phyloP scores from a whole-genome alignment of 2,797 vertebrate species.

The Oreonectes daqikongensis region DNA sequence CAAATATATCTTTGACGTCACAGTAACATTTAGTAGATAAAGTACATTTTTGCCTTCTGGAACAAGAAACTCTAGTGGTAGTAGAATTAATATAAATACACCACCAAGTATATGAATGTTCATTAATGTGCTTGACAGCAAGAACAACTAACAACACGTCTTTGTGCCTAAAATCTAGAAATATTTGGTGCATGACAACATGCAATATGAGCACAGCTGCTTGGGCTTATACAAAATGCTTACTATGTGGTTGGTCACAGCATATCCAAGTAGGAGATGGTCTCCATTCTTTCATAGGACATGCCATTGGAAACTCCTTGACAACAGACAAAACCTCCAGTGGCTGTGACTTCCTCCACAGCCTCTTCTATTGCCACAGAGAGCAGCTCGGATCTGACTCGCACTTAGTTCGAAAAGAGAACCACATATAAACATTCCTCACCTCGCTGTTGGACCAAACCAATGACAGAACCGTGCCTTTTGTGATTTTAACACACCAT shows the following conservation, averaged over 20 bases:
- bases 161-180: neutral
- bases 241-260: constrained; percentile 40
- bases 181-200: neutral
- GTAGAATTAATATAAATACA: neutral
- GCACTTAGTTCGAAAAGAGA: constrained; percentile 61
- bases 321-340: constrained; percentile 80
- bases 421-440: constrained; percentile 53
- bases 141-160: neutral
- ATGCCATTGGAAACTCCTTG: constrained; percentile 79
- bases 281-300: constrained; percentile 78
- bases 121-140: neutral
- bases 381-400: constrained; percentile 60
- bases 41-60: no score
- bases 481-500: constrained; percentile 69
- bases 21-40: no score
- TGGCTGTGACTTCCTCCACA: constrained; percentile 73
- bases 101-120: neutral
- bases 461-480: constrained; percentile 64
- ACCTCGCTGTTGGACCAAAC: constrained; percentile 57
- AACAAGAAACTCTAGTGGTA: neutral
- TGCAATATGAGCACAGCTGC: neutral
- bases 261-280: constrained; percentile 62
- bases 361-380: constrained; percentile 80
- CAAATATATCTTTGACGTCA: no score
- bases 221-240: constrained; percentile 4